These are phyloP conservation scores for Hyposmocoma kahamanoa DNA, from an alignment of 1,140 invertebrate genomes.

Conservation along the genomic window DNA sequence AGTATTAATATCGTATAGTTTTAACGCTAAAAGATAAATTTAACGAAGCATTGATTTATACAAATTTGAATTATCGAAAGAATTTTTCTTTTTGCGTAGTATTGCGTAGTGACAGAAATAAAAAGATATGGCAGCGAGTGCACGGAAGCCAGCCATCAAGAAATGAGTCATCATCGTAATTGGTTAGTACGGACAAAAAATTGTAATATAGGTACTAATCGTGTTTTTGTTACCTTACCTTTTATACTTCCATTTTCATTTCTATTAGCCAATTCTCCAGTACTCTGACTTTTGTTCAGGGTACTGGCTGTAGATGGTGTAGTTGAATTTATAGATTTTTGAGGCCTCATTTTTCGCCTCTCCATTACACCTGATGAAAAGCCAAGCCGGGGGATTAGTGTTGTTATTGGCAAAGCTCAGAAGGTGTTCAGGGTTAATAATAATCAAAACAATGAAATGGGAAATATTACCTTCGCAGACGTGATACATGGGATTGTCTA, in stretches of 20 bases:
- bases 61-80: too few relatives aligned
- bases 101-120: too few relatives aligned
- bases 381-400: constrained; percentile 38
- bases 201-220: too few relatives aligned
- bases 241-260: constrained; percentile 47
- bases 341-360: constrained; percentile 59
- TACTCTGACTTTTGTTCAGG: constrained; percentile 76
- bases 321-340: constrained; percentile 65
- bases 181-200: too few relatives aligned
- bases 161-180: too few relatives aligned
- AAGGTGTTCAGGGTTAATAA: background rate
- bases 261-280: constrained; percentile 73
- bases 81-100: too few relatives aligned
- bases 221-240: constrained; percentile 8
- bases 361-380: constrained; percentile 57
- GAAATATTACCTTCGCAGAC: constrained; percentile 78
- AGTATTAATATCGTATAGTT: background rate
- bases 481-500: constrained; percentile 87
- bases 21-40: too few relatives aligned
- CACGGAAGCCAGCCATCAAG: too few relatives aligned
- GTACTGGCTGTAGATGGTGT: constrained; percentile 49
- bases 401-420: constrained; percentile 31
- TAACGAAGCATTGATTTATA: too few relatives aligned
- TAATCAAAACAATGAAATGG: constrained; percentile 22
- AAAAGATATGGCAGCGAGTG: too few relatives aligned